Percentiles rank a stretch among this genome's conserved stretches.
Evolutionary conservation across 2,113 vertebrate genomes (phyloP).

Genomic region (Muntiacus muntjak): DNA sequence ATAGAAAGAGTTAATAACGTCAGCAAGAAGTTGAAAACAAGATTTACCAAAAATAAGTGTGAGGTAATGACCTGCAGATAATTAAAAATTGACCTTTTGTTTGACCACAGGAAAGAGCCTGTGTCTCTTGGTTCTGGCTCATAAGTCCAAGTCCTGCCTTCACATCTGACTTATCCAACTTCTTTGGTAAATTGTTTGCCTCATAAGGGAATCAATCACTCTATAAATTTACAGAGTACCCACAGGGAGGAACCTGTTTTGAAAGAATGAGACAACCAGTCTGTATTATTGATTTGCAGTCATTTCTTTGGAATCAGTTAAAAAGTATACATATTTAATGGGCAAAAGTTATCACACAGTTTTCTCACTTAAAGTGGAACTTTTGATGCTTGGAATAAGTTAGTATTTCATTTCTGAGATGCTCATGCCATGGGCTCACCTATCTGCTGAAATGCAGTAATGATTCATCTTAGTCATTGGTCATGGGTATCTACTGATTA

Average conservation of each 20-base stretch:
- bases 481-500: conserved; percentile 15
- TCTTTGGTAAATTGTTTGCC: conserved; percentile 20
- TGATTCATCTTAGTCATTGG: conserved; percentile 9
- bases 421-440: not conserved
- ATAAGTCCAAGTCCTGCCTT: conserved; percentile 1
- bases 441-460: not conserved
- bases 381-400: conserved; percentile 13
- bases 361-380: conserved; percentile 1
- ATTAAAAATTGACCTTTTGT: not conserved
- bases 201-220: not conserved
- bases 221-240: conserved; percentile 4
- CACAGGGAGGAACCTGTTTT: not conserved
- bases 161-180: not conserved
- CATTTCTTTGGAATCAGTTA: conserved; percentile 49
- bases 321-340: not conserved
- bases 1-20: conserved; percentile 10
- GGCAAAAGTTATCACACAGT: not conserved
- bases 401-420: conserved; percentile 38
- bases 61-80: not conserved
- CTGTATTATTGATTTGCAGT: not conserved
- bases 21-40: conserved; percentile 39
- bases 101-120: not conserved
- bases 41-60: conserved; percentile 8
- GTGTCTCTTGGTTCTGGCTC: not conserved
- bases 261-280: not conserved